A percentile compares a stretch with the other conserved stretches of the same genome.
These are phyloP conservation scores for Therioaphis trifolii DNA, from an alignment of 2,888 invertebrate genomes.

Conservation along the genomic window DNA sequence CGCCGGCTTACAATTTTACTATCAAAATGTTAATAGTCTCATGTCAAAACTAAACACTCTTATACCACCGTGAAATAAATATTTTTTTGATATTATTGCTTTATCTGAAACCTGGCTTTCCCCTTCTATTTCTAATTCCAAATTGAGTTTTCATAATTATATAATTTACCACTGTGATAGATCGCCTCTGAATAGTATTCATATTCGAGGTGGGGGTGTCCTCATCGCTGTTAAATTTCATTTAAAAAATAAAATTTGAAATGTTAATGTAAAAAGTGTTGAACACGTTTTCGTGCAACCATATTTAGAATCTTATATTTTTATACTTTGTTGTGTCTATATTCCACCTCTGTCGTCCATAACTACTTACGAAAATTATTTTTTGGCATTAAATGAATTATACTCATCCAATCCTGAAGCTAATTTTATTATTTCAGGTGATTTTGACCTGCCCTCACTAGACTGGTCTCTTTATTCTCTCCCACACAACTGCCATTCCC, in stretches of 20 bases:
- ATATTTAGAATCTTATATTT: slow-evolving; percentile 6
- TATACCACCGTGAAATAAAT: background rate
- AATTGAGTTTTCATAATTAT: slow-evolving; percentile 36
- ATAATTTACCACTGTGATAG: slow-evolving; percentile 40
- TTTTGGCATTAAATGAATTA: background rate
- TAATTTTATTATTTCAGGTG: too few species aligned
- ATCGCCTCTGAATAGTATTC: slow-evolving; percentile 20
- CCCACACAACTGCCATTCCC: too few species aligned
- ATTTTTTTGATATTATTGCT: background rate
- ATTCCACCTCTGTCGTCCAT: slow-evolving; percentile 9
- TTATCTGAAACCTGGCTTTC: slow-evolving; percentile 39
- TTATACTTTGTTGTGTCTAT: slow-evolving; percentile 24
- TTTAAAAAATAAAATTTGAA: slow-evolving; percentile 11
- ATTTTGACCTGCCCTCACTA: too few species aligned
- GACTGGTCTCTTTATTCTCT: too few species aligned
- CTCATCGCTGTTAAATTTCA: slow-evolving; percentile 33
- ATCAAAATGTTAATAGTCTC: background rate
- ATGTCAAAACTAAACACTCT: slow-evolving; percentile 1
- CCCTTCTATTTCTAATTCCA: slow-evolving; percentile 6
- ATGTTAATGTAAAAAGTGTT: slow-evolving; percentile 2
- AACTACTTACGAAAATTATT: slow-evolving; percentile 2
- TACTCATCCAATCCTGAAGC: background rate
- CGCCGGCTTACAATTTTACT: background rate
- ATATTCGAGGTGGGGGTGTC: slow-evolving; percentile 22
- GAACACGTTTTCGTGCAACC: slow-evolving; percentile 1